A percentile compares a stretch with the other conserved stretches of the same genome.
Conservation (phyloP, 2,113 vertebrate genomes). For the Eublepharis macularius region DNA sequence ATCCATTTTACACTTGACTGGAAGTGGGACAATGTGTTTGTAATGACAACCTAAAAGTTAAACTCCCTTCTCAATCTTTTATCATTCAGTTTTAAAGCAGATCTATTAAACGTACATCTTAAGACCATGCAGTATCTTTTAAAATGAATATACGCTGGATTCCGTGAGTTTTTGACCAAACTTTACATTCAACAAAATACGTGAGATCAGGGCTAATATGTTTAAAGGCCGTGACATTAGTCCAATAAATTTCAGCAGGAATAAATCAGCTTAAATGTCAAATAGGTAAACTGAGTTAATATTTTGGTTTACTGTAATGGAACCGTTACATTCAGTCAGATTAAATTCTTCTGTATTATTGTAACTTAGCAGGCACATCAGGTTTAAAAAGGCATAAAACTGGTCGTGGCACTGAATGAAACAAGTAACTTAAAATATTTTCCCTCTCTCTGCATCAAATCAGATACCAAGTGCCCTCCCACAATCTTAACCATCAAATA, state of each 20-base stretch:
- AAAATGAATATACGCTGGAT: neutral
- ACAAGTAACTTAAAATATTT: slow-evolving; percentile 18
- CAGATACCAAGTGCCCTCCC: neutral
- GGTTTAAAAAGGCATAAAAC: neutral
- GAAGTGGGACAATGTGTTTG: neutral
- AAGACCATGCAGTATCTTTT: too few species aligned
- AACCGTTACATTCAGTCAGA: neutral
- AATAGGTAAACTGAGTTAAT: neutral
- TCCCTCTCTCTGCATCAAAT: neutral
- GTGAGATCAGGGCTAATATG: neutral
- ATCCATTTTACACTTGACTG: neutral
- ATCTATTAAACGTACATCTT: neutral
- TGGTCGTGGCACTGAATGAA: neutral
- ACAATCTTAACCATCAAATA: neutral
- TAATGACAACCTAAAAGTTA: too few species aligned
- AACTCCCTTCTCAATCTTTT: neutral
- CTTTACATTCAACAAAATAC: neutral
- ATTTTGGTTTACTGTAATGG: neutral
- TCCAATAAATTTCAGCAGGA: neutral
- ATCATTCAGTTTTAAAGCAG: neutral
- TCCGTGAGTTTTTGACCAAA: neutral
- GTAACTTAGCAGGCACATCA: slow-evolving; percentile 1
- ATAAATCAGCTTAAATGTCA: neutral
- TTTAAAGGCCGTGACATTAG: neutral
- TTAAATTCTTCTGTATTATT: slow-evolving; percentile 2